Conservation (phyloP, 2,888 invertebrate species). For the Augochlorella aurata region DNA sequence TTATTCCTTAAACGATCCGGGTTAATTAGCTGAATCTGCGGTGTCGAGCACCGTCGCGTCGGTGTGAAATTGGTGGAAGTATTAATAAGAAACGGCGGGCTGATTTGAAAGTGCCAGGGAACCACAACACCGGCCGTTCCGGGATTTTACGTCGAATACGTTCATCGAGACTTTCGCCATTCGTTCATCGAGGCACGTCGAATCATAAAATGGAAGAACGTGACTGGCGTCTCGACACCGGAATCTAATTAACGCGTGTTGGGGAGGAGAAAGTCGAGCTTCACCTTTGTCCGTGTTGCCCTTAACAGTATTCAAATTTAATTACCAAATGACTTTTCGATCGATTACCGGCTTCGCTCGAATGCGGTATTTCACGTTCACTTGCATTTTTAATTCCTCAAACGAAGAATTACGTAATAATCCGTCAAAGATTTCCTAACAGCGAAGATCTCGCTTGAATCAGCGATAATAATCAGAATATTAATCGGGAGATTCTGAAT, state of each 20-base stretch:
- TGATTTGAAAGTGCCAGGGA: not conserved
- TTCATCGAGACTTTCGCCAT: conserved; percentile 17
- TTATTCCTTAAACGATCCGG: conserved; percentile 14
- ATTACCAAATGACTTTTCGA: conserved; percentile 20
- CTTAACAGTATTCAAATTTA: conserved; percentile 40
- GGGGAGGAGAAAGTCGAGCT: conserved; percentile 23
- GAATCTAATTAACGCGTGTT: conserved; percentile 45
- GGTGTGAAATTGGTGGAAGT: not conserved
- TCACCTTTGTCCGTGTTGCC: conserved; percentile 6
- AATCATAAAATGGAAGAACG: conserved; percentile 42
- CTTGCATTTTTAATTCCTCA: too few relatives aligned
- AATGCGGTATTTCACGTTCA: not conserved
- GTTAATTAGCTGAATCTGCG: conserved; percentile 29
- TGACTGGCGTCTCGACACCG: conserved; percentile 36
- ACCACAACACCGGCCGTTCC: not conserved
- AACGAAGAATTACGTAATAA: too few relatives aligned
- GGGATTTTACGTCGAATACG: conserved; percentile 22
- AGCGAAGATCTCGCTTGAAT: too few relatives aligned
- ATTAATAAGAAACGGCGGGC: conserved; percentile 25
- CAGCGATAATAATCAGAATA: too few relatives aligned
- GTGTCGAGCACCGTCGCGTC: not conserved
- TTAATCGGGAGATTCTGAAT: too few relatives aligned
- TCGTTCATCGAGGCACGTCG: conserved; percentile 27
- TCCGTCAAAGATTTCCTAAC: too few relatives aligned
- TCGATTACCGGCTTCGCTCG: not conserved